Conservation (phyloP, 2,888 invertebrate genomes). For the Xestia rhomboidea region DNA sequence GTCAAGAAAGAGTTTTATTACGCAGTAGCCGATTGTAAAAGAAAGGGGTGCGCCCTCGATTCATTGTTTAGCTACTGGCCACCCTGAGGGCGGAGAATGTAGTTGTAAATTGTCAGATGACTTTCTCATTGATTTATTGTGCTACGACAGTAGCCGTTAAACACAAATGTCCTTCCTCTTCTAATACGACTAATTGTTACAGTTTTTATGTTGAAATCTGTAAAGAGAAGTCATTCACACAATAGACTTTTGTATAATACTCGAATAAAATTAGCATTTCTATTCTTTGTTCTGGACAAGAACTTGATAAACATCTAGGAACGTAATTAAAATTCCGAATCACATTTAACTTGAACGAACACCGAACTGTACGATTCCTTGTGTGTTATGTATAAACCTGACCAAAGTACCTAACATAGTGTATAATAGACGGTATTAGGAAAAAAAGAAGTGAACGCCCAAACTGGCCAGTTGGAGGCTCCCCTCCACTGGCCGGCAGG, state of each 20-base stretch:
- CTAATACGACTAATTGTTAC: constrained; percentile 59
- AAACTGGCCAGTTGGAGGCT: constrained; percentile 83
- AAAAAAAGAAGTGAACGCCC: constrained; percentile 85
- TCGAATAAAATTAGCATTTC: constrained; percentile 63
- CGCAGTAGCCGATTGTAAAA: constrained; percentile 82
- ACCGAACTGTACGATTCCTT: constrained; percentile 50
- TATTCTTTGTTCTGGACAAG: constrained; percentile 56
- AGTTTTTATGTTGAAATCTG: constrained; percentile 55
- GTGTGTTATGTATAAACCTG: constrained; percentile 66
- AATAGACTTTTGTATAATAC: constrained; percentile 57
- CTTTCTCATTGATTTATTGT: constrained; percentile 80
- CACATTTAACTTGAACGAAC: constrained; percentile 60
- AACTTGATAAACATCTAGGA: constrained; percentile 58
- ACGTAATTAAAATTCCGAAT: constrained; percentile 65
- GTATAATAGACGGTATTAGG: constrained; percentile 75
- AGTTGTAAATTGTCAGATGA: constrained; percentile 72
- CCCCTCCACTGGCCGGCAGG: constrained; percentile 81
- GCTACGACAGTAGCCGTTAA: constrained; percentile 72
- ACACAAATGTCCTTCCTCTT: constrained; percentile 62
- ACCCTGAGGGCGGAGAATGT: constrained; percentile 78
- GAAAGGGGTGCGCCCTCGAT: constrained; percentile 79
- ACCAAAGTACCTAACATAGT: constrained; percentile 62
- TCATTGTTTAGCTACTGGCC: constrained; percentile 75
- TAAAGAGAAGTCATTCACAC: constrained; percentile 47
- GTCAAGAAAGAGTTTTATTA: constrained; percentile 82